Base-by-base conservation (phyloP, 1,140 invertebrate genomes). In the Trachelipus rathkii region DNA sequence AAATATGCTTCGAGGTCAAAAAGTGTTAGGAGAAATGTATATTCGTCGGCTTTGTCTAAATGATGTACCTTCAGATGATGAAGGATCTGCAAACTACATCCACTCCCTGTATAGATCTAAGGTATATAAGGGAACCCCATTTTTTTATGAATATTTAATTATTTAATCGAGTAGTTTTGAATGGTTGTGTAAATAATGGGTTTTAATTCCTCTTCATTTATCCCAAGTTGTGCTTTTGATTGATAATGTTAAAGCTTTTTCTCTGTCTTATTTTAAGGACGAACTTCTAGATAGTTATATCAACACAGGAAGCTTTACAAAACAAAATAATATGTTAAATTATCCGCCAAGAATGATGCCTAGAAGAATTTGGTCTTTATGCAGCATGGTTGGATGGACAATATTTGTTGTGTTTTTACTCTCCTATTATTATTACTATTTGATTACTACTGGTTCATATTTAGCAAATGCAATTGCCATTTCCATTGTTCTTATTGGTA, bases 261-360 rank as follows among this genome's bases (percentile, higher is more conserved):
- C 33, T 33, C 6, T 33, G 2, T 33, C 33, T 33, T 6, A 33
- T 33, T 6, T 33, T 46, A 85, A 93, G 90, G 93, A 95, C 85
- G 88, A 89, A 84, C 88, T 94, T 86, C 88, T 90, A 82, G 92
- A 93, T 50, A 93, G 92, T 82, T 95, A 94, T 83, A 82, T 90
- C 44, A 88, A 91, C 82, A 93, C 91, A n/a, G 92, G 92, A 23
- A 91, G 92, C 85, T 95, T 92, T 84, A 94, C 93, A 82, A 85
- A 87, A 70, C 89, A 89, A 13, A 93, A 92, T 19, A 91, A 91
- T 5, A 87, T 93, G 5, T 85, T 83, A 86, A 87, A 84, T 84
- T 89, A 45, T 87, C 89, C 71, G 84, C 85, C 10, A 89, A 90
- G 76, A 84, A 84, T 76, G 68, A 75, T 89, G 19, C 84, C 86